These are phyloP conservation scores for Eulithis testata DNA, from an alignment of 2,888 invertebrate genomes.

Conservation along the genomic window DNA sequence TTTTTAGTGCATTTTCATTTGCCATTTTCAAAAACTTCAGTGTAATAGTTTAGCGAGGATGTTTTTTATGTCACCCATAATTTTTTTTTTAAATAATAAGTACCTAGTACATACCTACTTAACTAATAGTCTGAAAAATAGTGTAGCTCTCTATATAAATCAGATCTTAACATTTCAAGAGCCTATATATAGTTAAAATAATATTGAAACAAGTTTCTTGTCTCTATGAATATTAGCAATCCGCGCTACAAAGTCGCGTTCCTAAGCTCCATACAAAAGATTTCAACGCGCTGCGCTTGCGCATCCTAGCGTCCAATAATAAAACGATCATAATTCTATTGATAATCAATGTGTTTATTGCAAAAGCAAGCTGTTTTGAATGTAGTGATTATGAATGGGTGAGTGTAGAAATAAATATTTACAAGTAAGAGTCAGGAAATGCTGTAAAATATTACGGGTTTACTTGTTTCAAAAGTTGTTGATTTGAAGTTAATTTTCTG, in stretches of 20 bases:
- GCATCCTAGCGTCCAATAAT: conserved; percentile 20
- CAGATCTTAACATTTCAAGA: too few species aligned
- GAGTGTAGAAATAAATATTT: conserved; percentile 13
- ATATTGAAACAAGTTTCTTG: too few species aligned
- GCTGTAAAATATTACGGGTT: conserved; percentile 3
- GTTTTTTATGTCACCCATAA: too few species aligned
- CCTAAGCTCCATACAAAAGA: conserved; percentile 54
- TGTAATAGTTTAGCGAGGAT: too few species aligned
- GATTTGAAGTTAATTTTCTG: conserved; percentile 6
- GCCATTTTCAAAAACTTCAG: too few species aligned
- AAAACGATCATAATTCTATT: conserved; percentile 29
- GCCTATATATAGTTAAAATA: too few species aligned
- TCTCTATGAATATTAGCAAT: background rate
- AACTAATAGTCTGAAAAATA: too few species aligned
- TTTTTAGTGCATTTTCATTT: too few species aligned
- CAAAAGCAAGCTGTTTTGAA: conserved; percentile 16
- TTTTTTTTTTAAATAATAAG: too few species aligned
- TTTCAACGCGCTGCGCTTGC: conserved; percentile 63
- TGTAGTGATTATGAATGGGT: conserved; percentile 20
- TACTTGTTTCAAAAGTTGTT: conserved; percentile 3
- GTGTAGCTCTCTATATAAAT: too few species aligned
- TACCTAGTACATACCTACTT: too few species aligned
- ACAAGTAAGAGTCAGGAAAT: conserved; percentile 12
- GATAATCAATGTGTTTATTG: conserved; percentile 32
- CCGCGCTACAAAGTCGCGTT: conserved; percentile 28